Conservation (phyloP, 2,113 vertebrate genomes). For the Triplophysa rosa region DNA sequence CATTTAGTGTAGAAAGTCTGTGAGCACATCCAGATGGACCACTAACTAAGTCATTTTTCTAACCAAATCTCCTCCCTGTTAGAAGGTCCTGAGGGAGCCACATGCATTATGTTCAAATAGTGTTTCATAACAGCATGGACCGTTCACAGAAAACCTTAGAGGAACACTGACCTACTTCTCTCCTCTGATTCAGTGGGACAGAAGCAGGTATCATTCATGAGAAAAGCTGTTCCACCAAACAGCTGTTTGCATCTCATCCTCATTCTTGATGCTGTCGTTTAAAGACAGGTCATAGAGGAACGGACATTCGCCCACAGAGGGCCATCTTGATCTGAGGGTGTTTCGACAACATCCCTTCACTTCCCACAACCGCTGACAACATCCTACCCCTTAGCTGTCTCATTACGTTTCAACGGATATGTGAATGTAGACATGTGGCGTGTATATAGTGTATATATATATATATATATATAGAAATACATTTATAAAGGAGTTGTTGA, state of each 20-base stretch:
- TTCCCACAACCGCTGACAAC: conserved; percentile 12
- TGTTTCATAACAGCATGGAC: background rate
- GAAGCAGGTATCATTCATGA: conserved; percentile 40
- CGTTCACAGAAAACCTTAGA: conserved; percentile 29
- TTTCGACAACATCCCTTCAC: conserved; percentile 30
- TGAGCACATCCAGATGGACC: background rate
- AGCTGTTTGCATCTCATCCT: conserved; percentile 20
- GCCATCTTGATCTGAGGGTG: background rate
- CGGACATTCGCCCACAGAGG: background rate
- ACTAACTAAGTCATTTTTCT: background rate
- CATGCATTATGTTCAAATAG: background rate
- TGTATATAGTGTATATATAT: background rate
- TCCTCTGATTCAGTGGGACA: background rate
- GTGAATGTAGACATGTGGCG: background rate
- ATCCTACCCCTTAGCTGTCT: background rate
- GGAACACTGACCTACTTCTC: conserved; percentile 52
- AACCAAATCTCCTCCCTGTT: background rate
- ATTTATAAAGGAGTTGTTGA: background rate
- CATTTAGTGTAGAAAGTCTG: conserved; percentile 11
- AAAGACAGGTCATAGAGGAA: conserved; percentile 36
- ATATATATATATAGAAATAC: conserved; percentile 7
- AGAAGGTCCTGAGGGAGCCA: conserved; percentile 18
- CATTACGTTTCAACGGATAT: conserved; percentile 8
- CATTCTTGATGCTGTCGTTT: conserved; percentile 12
- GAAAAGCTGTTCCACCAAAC: conserved; percentile 19